These are phyloP conservation scores for Lepus europaeus DNA, from an alignment of 2,113 vertebrate genomes.

Conservation along the genomic window DNA sequence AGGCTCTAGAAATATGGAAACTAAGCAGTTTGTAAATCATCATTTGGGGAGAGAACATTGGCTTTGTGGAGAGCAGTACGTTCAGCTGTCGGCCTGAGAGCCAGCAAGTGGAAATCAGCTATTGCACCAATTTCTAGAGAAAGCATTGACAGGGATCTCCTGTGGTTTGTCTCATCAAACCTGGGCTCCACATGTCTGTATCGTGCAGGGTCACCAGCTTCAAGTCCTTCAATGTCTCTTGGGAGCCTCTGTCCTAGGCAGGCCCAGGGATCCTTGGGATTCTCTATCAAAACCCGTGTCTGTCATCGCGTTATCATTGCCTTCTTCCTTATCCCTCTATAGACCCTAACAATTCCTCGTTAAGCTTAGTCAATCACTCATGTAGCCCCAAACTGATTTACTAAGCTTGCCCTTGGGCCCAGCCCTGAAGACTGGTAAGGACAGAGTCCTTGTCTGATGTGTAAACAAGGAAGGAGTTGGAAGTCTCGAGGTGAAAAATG, in stretches of 20 bases:
- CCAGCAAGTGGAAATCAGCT: neutral
- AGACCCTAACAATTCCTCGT: neutral
- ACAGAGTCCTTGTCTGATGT: neutral
- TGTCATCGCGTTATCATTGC: neutral
- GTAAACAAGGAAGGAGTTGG: neutral
- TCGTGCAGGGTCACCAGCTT: no score
- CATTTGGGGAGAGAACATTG: neutral
- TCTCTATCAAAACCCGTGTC: neutral
- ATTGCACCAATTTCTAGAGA: neutral
- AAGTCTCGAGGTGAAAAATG: neutral
- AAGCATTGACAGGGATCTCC: neutral
- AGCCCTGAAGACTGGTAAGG: neutral
- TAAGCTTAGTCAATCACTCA: neutral
- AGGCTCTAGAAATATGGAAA: neutral
- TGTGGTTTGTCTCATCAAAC: neutral
- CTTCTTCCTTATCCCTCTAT: neutral
- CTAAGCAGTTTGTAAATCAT: neutral
- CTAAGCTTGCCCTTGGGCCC: neutral
- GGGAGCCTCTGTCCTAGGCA: neutral
- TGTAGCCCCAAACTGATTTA: neutral
- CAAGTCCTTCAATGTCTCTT: accelerated
- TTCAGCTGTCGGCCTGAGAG: neutral
- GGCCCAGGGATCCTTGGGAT: neutral
- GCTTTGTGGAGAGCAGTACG: neutral
- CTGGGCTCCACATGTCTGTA: neutral